A percentile compares a stretch with the other conserved stretches of the same genome.
phyloP scores from a whole-genome alignment of 2,113 vertebrate genomes.

The Reinhardtius hippoglossoides region DNA sequence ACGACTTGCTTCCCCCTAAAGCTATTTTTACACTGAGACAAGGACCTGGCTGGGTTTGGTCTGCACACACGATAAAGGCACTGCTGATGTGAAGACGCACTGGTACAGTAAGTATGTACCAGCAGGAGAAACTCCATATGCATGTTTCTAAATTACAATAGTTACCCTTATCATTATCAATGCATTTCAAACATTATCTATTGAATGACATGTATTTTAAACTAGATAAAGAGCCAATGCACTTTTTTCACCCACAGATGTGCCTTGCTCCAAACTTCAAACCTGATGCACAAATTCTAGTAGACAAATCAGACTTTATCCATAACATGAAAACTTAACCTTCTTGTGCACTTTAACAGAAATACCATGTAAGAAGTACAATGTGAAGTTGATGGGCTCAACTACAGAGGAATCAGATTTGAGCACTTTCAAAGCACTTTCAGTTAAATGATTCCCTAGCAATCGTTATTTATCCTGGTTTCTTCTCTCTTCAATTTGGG shows the following conservation, averaged over 20 bases:
- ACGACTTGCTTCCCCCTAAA: slow-evolving; percentile 33
- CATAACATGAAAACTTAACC: slow-evolving; percentile 32
- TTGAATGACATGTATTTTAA: slow-evolving; percentile 43
- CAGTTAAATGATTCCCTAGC: not conserved
- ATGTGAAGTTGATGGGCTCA: slow-evolving; percentile 17
- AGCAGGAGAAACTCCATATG: slow-evolving; percentile 9
- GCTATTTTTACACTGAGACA: slow-evolving; percentile 44
- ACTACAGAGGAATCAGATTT: slow-evolving; percentile 16
- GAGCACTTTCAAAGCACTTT: slow-evolving; percentile 36
- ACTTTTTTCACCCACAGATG: slow-evolving; percentile 63
- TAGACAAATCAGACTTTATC: slow-evolving; percentile 44
- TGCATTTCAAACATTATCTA: slow-evolving; percentile 54
- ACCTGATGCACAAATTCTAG: slow-evolving; percentile 59
- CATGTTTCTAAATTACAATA: slow-evolving; percentile 11
- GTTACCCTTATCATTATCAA: slow-evolving; percentile 33
- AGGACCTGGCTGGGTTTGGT: slow-evolving; percentile 76
- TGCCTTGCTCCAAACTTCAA: slow-evolving; percentile 75
- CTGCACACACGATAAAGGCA: slow-evolving; percentile 61
- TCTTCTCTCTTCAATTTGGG: not conserved
- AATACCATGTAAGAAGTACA: slow-evolving; percentile 14
- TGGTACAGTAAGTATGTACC: slow-evolving; percentile 22
- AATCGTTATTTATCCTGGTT: not conserved
- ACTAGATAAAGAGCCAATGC: slow-evolving; percentile 52
- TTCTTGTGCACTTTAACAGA: slow-evolving; percentile 67
- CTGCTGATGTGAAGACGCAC: slow-evolving; percentile 17